These are phyloP conservation scores for Masnerella sp. DNA, from an alignment of 2,888 invertebrate genomes.

Conservation along the genomic window DNA sequence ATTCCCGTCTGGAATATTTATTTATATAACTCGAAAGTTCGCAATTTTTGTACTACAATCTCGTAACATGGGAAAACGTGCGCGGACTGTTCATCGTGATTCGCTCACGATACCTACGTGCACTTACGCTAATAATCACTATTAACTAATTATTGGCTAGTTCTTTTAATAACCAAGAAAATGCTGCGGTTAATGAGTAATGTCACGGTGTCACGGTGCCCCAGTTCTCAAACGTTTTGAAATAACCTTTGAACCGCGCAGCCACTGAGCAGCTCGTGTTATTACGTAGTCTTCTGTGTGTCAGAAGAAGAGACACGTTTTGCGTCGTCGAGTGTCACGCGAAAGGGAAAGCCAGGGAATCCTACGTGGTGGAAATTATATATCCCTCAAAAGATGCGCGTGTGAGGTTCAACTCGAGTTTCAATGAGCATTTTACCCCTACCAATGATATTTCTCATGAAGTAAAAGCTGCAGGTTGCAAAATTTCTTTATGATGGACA, in stretches of 20 bases:
- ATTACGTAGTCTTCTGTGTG: conserved; percentile 25
- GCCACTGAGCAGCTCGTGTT: conserved; percentile 28
- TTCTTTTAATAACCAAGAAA: conserved; percentile 70
- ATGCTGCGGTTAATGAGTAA: conserved; percentile 69
- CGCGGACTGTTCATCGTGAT: conserved; percentile 25
- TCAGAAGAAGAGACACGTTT: conserved; percentile 37
- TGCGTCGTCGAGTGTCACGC: conserved; percentile 45
- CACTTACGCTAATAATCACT: conserved; percentile 67
- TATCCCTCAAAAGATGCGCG: conserved; percentile 23
- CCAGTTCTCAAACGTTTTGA: conserved; percentile 72
- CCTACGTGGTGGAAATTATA: conserved; percentile 24
- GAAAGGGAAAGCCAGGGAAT: conserved; percentile 48
- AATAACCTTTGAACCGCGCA: conserved; percentile 54
- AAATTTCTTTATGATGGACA: too few species aligned
- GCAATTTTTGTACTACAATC: conserved; percentile 34
- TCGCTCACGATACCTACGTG: conserved; percentile 58
- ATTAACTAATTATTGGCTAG: conserved; percentile 73
- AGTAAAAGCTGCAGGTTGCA: neutral
- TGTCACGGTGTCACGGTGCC: conserved; percentile 72
- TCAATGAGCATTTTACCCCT: conserved; percentile 14
- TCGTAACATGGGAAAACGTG: conserved; percentile 61
- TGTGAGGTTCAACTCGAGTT: conserved; percentile 16
- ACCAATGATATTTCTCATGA: conserved; percentile 1
- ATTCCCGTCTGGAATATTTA: too few species aligned
- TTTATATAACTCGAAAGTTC: conserved; percentile 26